Percentiles rank a stretch among this genome's conserved stretches.
These are phyloP conservation scores for Cerastis rubricosa DNA, from an alignment of 2,888 invertebrate genomes.

Conservation along the genomic window DNA sequence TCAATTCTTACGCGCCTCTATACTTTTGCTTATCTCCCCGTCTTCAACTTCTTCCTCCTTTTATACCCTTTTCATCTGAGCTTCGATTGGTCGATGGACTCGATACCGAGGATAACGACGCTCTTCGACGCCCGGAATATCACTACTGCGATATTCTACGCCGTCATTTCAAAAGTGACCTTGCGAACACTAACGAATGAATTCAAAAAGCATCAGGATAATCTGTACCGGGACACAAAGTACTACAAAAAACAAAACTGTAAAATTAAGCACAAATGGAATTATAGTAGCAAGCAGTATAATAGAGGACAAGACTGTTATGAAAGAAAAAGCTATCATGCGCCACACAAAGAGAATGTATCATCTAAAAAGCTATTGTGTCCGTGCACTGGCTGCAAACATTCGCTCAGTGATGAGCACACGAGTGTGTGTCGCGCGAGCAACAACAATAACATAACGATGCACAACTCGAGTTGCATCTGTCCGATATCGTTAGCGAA, in stretches of 20 bases:
- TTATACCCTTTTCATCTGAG: slow-evolving; percentile 96
- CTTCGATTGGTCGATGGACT: slow-evolving; percentile 99
- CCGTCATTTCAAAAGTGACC: slow-evolving; percentile 85
- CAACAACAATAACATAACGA: slow-evolving; percentile 93
- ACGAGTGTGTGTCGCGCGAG: slow-evolving; percentile 93
- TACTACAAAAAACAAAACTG: slow-evolving; percentile 85
- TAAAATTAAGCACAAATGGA: slow-evolving; percentile 87
- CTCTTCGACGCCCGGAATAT: slow-evolving; percentile 95
- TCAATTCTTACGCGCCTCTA: slow-evolving; percentile 95
- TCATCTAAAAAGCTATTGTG: slow-evolving; percentile 85
- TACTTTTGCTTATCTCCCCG: slow-evolving; percentile 98
- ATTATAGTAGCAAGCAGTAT: slow-evolving; percentile 84
- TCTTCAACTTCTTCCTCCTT: slow-evolving; percentile 96
- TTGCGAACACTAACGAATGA: slow-evolving; percentile 83
- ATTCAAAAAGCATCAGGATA: slow-evolving; percentile 82
- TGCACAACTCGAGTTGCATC: slow-evolving; percentile 88
- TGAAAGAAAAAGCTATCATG: slow-evolving; percentile 84
- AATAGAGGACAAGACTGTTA: slow-evolving; percentile 84
- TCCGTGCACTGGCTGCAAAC: slow-evolving; percentile 93
- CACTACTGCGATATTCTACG: slow-evolving; percentile 94
- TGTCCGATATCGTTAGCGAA: slow-evolving; percentile 80
- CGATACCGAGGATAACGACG: slow-evolving; percentile 96
- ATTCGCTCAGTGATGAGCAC: slow-evolving; percentile 92
- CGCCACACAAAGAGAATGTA: slow-evolving; percentile 82
- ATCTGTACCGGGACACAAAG: slow-evolving; percentile 78